These are phyloP conservation scores for Trematocara variabile DNA, from an alignment of 2,113 vertebrate genomes.

Conservation along the genomic window DNA sequence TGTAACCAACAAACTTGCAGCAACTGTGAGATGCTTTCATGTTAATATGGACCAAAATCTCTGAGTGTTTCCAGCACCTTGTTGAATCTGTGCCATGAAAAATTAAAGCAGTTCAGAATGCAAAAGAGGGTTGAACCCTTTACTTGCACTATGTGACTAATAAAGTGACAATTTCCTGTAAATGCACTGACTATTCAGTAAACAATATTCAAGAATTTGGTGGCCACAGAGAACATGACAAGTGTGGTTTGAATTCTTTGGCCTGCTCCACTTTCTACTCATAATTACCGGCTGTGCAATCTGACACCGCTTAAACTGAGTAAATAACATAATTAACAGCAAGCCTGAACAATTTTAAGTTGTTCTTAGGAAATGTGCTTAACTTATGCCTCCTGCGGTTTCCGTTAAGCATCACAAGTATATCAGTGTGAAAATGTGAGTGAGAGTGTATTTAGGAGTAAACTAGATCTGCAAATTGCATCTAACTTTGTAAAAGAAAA, in stretches of 20 bases:
- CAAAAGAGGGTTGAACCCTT: neutral
- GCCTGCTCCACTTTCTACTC: neutral
- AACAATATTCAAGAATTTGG: neutral
- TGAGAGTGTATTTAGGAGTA: neutral
- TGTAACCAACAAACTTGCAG: neutral
- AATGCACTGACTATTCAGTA: neutral
- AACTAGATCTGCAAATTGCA: neutral
- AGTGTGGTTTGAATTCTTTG: neutral
- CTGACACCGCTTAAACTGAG: neutral
- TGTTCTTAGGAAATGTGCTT: neutral
- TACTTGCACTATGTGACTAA: neutral
- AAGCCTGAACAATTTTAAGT: neutral
- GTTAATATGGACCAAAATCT: neutral
- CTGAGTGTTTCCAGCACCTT: neutral
- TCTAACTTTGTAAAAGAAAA: neutral
- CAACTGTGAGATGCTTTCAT: neutral
- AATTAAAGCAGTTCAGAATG: neutral
- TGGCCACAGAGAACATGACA: neutral
- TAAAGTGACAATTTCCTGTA: neutral
- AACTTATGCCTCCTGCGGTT: neutral
- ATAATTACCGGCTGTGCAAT: neutral
- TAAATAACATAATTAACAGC: neutral
- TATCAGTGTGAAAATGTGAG: neutral
- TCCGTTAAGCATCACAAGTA: neutral
- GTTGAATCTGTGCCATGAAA: neutral